Evolutionary conservation across 1,140 invertebrate genomes (phyloP).

Genomic region (Venustaconcha ellipsiformis): DNA sequence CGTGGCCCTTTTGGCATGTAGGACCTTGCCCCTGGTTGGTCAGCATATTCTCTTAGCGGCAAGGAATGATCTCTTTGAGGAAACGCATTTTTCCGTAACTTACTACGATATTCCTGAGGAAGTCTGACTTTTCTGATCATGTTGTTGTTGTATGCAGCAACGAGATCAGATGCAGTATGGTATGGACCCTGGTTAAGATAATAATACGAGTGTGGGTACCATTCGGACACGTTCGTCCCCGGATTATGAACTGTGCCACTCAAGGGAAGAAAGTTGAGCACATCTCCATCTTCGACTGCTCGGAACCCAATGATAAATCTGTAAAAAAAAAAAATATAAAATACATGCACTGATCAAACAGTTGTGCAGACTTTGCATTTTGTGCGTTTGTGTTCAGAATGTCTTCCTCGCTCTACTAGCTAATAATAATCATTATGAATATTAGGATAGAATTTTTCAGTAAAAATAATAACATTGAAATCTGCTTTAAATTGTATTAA

Average conservation of each 20-base stretch:
- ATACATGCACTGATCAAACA: too few species aligned
- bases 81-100: conserved; percentile 9
- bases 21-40: conserved; percentile 15
- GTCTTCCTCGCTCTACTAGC: too few species aligned
- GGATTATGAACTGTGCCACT: conserved; percentile 23
- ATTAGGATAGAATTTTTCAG: too few species aligned
- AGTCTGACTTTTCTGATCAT: conserved; percentile 17
- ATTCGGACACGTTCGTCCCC: conserved; percentile 18
- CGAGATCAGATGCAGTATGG: not conserved
- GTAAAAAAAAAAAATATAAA: conserved; percentile 2
- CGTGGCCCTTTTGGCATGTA: conserved; percentile 20
- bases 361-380: too few species aligned
- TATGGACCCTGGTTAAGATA: conserved; percentile 30
- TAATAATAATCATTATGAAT: too few species aligned
- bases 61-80: conserved; percentile 18
- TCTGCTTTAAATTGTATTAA: too few species aligned
- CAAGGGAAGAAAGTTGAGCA: conserved; percentile 19
- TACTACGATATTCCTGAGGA: conserved; percentile 8
- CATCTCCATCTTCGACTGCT: conserved; percentile 9
- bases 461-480: too few species aligned
- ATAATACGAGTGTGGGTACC: conserved; percentile 26
- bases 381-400: too few species aligned
- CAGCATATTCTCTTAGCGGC: conserved; percentile 14
- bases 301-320: conserved; percentile 10
- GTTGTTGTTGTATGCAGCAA: conserved; percentile 14